Evolutionary conservation across 2,888 invertebrate species (phyloP).

Genomic region (Polymixis lichenea): DNA sequence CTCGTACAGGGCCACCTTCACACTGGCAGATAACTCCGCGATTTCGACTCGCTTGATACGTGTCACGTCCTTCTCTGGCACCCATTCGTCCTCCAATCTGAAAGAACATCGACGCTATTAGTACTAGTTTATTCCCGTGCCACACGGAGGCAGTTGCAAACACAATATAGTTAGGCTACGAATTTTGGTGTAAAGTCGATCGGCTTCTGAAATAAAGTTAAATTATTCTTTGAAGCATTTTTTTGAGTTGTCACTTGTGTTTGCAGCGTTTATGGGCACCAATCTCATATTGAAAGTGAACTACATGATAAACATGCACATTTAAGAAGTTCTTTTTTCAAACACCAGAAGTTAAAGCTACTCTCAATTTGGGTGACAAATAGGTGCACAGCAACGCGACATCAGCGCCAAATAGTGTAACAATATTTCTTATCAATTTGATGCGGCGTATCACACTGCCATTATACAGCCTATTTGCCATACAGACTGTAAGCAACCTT

Average conservation of each 20-base stretch:
- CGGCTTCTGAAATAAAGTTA: constrained; percentile 66
- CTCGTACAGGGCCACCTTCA: constrained; percentile 89
- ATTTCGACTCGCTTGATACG: constrained; percentile 92
- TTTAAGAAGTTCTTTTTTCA: constrained; percentile 37
- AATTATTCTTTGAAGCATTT: neutral
- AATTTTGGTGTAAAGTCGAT: constrained; percentile 54
- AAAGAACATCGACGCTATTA: constrained; percentile 67
- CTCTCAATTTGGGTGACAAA: constrained; percentile 51
- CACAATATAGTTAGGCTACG: constrained; percentile 72
- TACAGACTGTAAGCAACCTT: constrained; percentile 43
- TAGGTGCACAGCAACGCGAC: constrained; percentile 15
- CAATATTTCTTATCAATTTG: constrained; percentile 11
- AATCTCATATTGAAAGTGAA: constrained; percentile 70
- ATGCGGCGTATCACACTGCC: constrained; percentile 21
- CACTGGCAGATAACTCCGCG: constrained; percentile 84
- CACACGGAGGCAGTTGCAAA: constrained; percentile 87
- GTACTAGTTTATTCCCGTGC: constrained; percentile 65
- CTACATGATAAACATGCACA: constrained; percentile 46
- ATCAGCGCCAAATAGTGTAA: neutral
- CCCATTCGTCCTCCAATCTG: constrained; percentile 97
- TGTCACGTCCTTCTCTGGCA: constrained; percentile 93
- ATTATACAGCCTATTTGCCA: constrained; percentile 14
- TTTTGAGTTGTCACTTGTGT: constrained; percentile 72
- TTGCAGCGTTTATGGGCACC: constrained; percentile 86
- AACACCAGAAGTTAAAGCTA: constrained; percentile 10